Percentiles rank a stretch among this genome's conserved stretches.
phyloP scores from a whole-genome alignment of 2,888 invertebrate species.

The Conistra vaccinii region DNA sequence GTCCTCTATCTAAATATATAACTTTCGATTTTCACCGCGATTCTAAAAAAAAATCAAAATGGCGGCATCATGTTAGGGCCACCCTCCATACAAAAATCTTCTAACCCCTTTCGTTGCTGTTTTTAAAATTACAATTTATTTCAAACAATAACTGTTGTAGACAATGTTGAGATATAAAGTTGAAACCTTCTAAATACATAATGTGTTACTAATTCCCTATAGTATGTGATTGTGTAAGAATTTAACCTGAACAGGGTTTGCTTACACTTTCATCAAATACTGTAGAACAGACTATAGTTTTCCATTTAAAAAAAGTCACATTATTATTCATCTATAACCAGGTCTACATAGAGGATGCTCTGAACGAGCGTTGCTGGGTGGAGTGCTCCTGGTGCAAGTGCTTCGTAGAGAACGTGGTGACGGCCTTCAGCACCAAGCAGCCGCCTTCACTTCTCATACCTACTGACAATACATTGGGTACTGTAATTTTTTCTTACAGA shows the following conservation, averaged over 20 bases:
- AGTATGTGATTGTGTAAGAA: background rate
- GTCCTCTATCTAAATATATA: too few species aligned
- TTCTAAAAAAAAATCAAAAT: too few species aligned
- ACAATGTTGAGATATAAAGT: too few species aligned
- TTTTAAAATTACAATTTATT: too few species aligned
- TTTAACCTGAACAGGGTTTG: background rate
- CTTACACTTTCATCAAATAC: too few species aligned
- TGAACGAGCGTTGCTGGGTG: slow-evolving; percentile 98
- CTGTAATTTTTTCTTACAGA: background rate
- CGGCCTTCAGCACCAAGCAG: slow-evolving; percentile 95
- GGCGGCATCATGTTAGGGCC: too few species aligned
- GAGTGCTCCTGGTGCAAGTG: slow-evolving; percentile 97
- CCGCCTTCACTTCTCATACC: slow-evolving; percentile 93
- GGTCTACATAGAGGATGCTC: slow-evolving; percentile 98
- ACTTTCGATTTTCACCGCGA: too few species aligned
- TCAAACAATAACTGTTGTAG: too few species aligned
- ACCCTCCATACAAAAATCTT: too few species aligned
- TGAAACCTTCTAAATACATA: background rate
- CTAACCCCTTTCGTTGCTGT: rapidly evolving
- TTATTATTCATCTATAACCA: slow-evolving; percentile 72
- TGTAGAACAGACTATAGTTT: too few species aligned
- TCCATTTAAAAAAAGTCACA: too few species aligned
- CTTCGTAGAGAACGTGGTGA: slow-evolving; percentile 97
- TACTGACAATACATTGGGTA: slow-evolving; percentile 90
- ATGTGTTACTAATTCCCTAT: background rate